Evolutionary conservation across 2,113 vertebrate species (phyloP).

Genomic region (Sinosuthora webbiana): DNA sequence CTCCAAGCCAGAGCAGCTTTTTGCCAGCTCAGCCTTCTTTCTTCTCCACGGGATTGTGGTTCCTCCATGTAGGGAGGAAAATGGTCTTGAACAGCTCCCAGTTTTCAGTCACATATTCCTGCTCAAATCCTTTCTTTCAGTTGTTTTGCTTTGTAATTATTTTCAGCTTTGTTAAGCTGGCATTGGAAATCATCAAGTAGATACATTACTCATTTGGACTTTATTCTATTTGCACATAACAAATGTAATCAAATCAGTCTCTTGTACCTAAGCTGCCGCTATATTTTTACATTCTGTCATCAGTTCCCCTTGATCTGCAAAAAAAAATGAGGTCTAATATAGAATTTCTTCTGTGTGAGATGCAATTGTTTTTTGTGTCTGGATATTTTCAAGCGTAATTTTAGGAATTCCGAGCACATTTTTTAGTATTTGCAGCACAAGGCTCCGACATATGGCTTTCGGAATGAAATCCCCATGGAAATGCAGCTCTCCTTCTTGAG

Average conservation of each 20-base stretch:
- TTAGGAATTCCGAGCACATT: conserved; percentile 52
- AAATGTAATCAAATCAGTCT: conserved; percentile 66
- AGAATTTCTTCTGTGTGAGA: conserved; percentile 58
- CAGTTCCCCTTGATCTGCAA: conserved; percentile 61
- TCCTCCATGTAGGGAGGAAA: background rate
- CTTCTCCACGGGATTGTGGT: background rate
- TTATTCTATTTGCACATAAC: conserved; percentile 70
- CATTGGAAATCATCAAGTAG: conserved; percentile 60
- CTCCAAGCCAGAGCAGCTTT: background rate
- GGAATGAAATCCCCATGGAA: conserved; percentile 36
- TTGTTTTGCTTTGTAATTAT: conserved; percentile 67
- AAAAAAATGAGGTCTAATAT: conserved; percentile 59
- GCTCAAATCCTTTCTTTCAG: conserved; percentile 38
- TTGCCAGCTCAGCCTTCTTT: background rate
- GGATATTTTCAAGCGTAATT: conserved; percentile 62
- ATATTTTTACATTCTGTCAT: conserved; percentile 69
- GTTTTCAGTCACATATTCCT: conserved; percentile 35
- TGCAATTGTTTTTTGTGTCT: conserved; percentile 34
- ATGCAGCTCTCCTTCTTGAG: conserved; percentile 40
- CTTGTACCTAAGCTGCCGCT: conserved; percentile 64
- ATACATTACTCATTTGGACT: conserved; percentile 58
- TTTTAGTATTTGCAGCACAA: conserved; percentile 44
- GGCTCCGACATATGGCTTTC: conserved; percentile 57
- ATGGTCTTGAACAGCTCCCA: conserved; percentile 5
- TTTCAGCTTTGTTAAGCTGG: conserved; percentile 67